A percentile compares a stretch with the other conserved stretches of the same genome.
These are phyloP conservation scores for Steromphala cineraria DNA, from an alignment of 2,888 invertebrate species.

Conservation along the genomic window DNA sequence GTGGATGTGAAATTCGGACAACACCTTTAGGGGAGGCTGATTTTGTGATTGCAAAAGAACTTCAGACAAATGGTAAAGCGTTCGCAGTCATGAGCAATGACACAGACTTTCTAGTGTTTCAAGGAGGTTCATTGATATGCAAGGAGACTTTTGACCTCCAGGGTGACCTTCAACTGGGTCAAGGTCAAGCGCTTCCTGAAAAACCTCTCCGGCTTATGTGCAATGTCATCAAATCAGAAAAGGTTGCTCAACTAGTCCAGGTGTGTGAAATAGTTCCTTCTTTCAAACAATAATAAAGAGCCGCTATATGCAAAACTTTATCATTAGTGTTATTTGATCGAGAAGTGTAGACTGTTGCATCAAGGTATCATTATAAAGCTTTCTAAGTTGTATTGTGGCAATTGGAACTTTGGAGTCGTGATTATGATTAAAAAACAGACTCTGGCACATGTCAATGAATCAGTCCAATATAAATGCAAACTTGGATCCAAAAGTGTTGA, in stretches of 20 bases:
- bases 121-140: slow-evolving; percentile 61
- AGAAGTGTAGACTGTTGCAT: no score
- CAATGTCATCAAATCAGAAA: slow-evolving; percentile 53
- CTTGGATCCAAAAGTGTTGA: no score
- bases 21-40: slow-evolving; percentile 68
- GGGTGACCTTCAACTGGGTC: slow-evolving; percentile 63
- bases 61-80: slow-evolving; percentile 60
- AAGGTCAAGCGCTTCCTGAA: slow-evolving; percentile 47
- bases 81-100: slow-evolving; percentile 70
- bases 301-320: no score
- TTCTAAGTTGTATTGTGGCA: no score
- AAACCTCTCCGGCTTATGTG: slow-evolving; percentile 58
- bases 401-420: no score
- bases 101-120: slow-evolving; percentile 71
- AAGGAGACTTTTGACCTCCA: slow-evolving; percentile 66
- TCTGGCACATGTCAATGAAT: no score
- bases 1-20: slow-evolving; percentile 58
- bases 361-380: no score
- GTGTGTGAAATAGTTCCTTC: neutral
- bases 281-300: no score
- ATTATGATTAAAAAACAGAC: no score
- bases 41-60: slow-evolving; percentile 57
- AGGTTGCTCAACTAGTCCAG: neutral
- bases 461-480: no score
- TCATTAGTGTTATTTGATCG: no score